These are phyloP conservation scores for Propsilocerus akamusi DNA, from an alignment of 1,140 invertebrate species.

Conservation along the genomic window DNA sequence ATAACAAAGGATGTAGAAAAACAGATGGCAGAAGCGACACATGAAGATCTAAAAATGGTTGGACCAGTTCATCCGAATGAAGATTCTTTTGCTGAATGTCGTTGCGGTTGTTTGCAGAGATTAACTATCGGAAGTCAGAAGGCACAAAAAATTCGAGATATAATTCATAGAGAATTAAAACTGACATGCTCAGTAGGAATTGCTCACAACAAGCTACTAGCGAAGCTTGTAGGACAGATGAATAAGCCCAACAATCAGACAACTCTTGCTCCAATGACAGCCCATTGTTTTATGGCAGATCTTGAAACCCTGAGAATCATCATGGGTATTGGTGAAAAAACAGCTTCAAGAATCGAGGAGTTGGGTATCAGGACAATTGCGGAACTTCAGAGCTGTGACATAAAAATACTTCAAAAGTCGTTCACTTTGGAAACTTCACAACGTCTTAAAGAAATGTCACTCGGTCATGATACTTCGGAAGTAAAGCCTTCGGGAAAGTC, in stretches of 20 bases:
- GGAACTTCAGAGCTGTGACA: constrained; percentile 40
- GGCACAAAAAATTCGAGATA: constrained; percentile 46
- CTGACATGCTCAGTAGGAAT: constrained; percentile 66
- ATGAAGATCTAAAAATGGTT: constrained; percentile 14
- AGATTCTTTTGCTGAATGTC: constrained; percentile 31
- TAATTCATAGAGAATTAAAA: constrained; percentile 40
- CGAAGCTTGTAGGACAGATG: constrained; percentile 51
- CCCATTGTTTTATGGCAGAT: constrained; percentile 37
- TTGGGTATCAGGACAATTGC: constrained; percentile 41
- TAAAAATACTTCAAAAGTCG: constrained; percentile 33
- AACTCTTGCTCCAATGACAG: constrained; percentile 45
- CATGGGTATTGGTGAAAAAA: constrained; percentile 53
- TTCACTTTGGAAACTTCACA: constrained; percentile 45
- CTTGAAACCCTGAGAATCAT: constrained; percentile 37
- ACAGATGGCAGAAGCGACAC: constrained; percentile 18
- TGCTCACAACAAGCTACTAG: constrained; percentile 63
- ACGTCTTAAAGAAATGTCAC: constrained; percentile 42
- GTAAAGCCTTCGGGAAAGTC: constrained; percentile 48
- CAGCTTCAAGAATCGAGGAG: constrained; percentile 35
- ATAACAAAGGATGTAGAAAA: constrained; percentile 44
- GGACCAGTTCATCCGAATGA: constrained; percentile 35
- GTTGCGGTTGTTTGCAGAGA: constrained; percentile 49
- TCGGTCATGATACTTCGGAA: constrained; percentile 44
- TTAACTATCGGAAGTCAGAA: constrained; percentile 44
- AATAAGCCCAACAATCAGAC: constrained; percentile 71